phyloP scores from a whole-genome alignment of 1,140 invertebrate genomes.

The Neomicropteryx cornuta region DNA sequence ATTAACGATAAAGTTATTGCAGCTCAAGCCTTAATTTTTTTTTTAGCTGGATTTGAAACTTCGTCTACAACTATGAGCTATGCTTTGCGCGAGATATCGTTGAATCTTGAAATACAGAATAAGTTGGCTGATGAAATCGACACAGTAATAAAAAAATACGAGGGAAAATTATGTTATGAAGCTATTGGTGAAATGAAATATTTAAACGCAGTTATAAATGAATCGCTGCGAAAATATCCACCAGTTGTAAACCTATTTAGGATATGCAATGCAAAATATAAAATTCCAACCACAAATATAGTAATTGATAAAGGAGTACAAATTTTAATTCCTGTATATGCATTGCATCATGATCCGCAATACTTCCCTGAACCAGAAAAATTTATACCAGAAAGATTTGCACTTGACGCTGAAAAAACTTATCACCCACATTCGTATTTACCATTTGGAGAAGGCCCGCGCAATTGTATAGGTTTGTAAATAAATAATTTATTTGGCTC shows the following conservation, averaged over 20 bases:
- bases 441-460: background rate
- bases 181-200: conserved; percentile 42
- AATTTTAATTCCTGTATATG: conserved; percentile 33
- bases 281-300: conserved; percentile 30
- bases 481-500: too few relatives aligned
- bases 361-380: conserved; percentile 53
- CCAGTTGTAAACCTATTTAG: conserved; percentile 35
- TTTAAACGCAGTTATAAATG: too few relatives aligned
- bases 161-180: conserved; percentile 40
- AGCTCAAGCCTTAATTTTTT: conserved; percentile 33
- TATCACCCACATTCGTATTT: background rate
- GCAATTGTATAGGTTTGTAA: background rate
- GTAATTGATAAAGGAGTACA: conserved; percentile 29
- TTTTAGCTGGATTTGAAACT: conserved; percentile 36
- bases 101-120: conserved; percentile 29
- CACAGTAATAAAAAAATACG: conserved; percentile 24
- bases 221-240: conserved; percentile 41
- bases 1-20: conserved; percentile 19
- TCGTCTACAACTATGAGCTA: conserved; percentile 27
- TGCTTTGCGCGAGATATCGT: conserved; percentile 29
- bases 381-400: conserved; percentile 59
- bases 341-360: conserved; percentile 41
- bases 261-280: conserved; percentile 25
- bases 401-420: background rate
- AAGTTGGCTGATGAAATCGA: conserved; percentile 30